A percentile compares a stretch with the other conserved stretches of the same genome.
Conservation (phyloP, 2,888 invertebrate species). For the Nasonia oneida region DNA sequence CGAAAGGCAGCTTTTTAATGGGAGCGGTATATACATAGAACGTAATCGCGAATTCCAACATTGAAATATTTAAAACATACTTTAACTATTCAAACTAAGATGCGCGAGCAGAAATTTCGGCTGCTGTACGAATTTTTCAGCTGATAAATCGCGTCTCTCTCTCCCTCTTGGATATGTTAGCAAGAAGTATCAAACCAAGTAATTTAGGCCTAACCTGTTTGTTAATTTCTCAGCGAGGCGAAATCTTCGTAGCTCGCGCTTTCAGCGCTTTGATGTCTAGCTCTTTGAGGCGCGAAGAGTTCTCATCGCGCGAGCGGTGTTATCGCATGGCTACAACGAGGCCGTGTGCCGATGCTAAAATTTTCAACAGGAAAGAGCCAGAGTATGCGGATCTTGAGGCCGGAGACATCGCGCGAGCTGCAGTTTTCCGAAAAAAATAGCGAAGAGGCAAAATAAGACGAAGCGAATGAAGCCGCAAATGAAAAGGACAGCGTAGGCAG, state of each 20-base stretch:
- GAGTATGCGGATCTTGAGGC: not conserved
- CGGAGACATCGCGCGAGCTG: not conserved
- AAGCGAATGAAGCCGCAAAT: slow-evolving; percentile 15
- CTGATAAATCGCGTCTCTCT: slow-evolving; percentile 17
- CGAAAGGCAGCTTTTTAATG: not conserved
- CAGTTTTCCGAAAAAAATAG: not conserved
- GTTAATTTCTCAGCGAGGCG: slow-evolving; percentile 41
- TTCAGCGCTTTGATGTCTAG: slow-evolving; percentile 3
- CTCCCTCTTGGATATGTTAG: slow-evolving; percentile 19
- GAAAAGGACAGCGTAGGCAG: not conserved
- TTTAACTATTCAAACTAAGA: not conserved
- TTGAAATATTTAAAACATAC: not conserved
- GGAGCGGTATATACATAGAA: not conserved
- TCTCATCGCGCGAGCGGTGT: slow-evolving; percentile 43
- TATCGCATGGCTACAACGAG: slow-evolving; percentile 34
- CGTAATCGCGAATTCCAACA: not conserved
- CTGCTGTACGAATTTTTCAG: slow-evolving; percentile 19
- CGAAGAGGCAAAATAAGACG: not conserved
- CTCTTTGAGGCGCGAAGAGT: slow-evolving; percentile 46
- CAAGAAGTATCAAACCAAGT: slow-evolving; percentile 41
- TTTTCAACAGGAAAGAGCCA: not conserved
- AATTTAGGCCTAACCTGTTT: slow-evolving; percentile 53
- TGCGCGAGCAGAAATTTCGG: not conserved
- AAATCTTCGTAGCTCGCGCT: slow-evolving; percentile 44
- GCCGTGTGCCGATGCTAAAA: not conserved